These are phyloP conservation scores for Periophthalmodon schlosseri DNA, from an alignment of 2,113 vertebrate species.

Conservation along the genomic window DNA sequence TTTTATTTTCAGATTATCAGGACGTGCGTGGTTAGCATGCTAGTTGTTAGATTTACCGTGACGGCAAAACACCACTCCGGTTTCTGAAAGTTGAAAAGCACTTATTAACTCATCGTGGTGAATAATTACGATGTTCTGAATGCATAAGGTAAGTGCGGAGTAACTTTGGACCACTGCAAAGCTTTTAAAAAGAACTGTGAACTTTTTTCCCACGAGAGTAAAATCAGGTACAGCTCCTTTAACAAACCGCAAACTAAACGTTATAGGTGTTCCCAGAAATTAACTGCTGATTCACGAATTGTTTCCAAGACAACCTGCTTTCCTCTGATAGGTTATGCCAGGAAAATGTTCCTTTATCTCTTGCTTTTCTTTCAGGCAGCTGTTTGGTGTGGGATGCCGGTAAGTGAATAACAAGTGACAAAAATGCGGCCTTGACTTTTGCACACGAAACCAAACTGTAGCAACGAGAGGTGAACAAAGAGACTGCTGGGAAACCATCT, in stretches of 20 bases:
- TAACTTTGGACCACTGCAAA: too few species aligned
- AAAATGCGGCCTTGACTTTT: slow-evolving; percentile 44
- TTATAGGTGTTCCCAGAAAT: slow-evolving; percentile 50
- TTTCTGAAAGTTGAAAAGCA: too few species aligned
- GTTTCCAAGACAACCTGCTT: not conserved
- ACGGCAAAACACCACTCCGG: too few species aligned
- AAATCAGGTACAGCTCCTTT: too few species aligned
- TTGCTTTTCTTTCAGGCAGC: slow-evolving; percentile 15
- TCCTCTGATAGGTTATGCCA: slow-evolving; percentile 5
- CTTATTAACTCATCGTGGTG: too few species aligned
- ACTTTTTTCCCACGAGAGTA: too few species aligned
- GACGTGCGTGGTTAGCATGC: too few species aligned
- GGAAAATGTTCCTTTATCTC: slow-evolving; percentile 18
- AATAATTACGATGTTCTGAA: too few species aligned
- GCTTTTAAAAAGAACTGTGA: too few species aligned
- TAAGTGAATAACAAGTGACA: slow-evolving; percentile 45
- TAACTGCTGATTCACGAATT: slow-evolving; percentile 47
- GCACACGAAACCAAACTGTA: slow-evolving; percentile 19
- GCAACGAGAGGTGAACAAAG: slow-evolving; percentile 20
- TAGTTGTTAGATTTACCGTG: too few species aligned
- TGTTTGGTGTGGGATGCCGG: slow-evolving; percentile 11
- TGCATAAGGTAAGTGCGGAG: too few species aligned
- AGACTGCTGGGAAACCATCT: slow-evolving; percentile 64
- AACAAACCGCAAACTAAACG: slow-evolving; percentile 41
- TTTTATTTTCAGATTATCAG: too few species aligned